Evolutionary conservation across 2,888 invertebrate genomes (phyloP), one percentile per base, ranked within the genome.

Genomic region (Lasioglossum malachurum): DNA sequence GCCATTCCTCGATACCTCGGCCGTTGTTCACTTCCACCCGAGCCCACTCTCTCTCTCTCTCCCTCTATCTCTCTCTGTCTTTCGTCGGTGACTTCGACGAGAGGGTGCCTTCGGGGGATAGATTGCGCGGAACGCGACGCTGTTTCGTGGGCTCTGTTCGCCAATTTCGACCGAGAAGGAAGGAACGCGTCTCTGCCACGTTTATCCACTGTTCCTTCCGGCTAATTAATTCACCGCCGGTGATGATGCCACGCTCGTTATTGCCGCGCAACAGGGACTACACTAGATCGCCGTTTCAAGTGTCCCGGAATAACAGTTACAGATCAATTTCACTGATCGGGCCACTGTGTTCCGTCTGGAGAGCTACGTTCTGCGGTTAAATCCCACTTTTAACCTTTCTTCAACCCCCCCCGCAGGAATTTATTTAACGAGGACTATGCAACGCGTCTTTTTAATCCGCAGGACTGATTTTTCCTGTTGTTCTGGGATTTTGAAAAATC

Each of bases 1-100:
- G 64, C 64, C 64, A 31, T 64, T 64, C 64, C 84, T 84, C 80
- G 75, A 75, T 83, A 69, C 64, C 46, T 44, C 27, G 75, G 64
- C 64, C 77, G 69, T 31, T 41, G 60, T 72, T 38, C 38, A n/a
- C 69, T 44, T 31, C 67, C 19, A 19, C 14, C 71, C 72, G 23
- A 72, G 8, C 71, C 23, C 27, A 2, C 49, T 8, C 19, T 19
- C 49, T 19, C 49, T 23, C 49, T 23, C 49, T 2, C 23, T 19
- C 19, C 2, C 7, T 19, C 19, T 19, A 5, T 16, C 19, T 19
- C 49, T 19, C 19, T 23, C 23, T 53, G 23, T 53, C n/a, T 53
- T 53, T 31, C 53, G 67, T 69, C 53, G 77, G 69, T 49, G 76
- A 81, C 83, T 76, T 73, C 77, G 53, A 77, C 67, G 41, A 38